A percentile compares a stretch with the other conserved stretches of the same genome.
phyloP scores from a whole-genome alignment of 2,888 invertebrate species.

The Anaspis maculata region DNA sequence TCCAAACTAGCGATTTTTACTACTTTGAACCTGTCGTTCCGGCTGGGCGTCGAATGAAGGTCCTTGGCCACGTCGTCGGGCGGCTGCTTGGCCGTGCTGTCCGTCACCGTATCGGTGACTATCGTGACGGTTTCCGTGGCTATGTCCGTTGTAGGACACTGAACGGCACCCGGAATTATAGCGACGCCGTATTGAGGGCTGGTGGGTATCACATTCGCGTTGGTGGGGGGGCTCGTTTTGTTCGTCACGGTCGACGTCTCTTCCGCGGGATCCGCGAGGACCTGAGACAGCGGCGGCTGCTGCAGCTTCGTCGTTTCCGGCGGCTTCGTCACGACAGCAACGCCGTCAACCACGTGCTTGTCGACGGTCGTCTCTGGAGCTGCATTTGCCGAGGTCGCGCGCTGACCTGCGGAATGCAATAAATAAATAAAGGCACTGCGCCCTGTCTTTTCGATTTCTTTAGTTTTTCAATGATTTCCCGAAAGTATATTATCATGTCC shows the following conservation, averaged over 20 bases:
- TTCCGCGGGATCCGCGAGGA: constrained; percentile 21
- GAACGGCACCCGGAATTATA: constrained; percentile 43
- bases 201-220: constrained; percentile 51
- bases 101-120: constrained; percentile 28
- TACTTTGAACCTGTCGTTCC: constrained; percentile 62
- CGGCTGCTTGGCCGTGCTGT: constrained; percentile 39
- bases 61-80: constrained; percentile 48
- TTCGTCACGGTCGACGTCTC: constrained; percentile 15
- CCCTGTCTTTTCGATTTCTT: too few species aligned
- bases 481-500: too few species aligned
- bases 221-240: constrained; percentile 25
- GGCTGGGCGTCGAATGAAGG: constrained; percentile 46
- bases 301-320: constrained; percentile 7
- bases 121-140: constrained; percentile 24
- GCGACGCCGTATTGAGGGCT: constrained; percentile 58
- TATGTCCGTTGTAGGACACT: constrained; percentile 11
- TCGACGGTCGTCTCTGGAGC: constrained; percentile 29
- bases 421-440: too few species aligned
- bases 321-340: constrained; percentile 16
- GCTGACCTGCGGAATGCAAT: constrained; percentile 41
- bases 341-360: constrained; percentile 21
- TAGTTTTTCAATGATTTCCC: too few species aligned
- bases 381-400: constrained; percentile 41
- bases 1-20: constrained; percentile 72
- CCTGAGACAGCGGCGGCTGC: constrained; percentile 17